Evolutionary conservation across 2,888 invertebrate species (phyloP), one percentile per base, ranked within the genome.

Genomic region (Trichopria drosophilae): DNA sequence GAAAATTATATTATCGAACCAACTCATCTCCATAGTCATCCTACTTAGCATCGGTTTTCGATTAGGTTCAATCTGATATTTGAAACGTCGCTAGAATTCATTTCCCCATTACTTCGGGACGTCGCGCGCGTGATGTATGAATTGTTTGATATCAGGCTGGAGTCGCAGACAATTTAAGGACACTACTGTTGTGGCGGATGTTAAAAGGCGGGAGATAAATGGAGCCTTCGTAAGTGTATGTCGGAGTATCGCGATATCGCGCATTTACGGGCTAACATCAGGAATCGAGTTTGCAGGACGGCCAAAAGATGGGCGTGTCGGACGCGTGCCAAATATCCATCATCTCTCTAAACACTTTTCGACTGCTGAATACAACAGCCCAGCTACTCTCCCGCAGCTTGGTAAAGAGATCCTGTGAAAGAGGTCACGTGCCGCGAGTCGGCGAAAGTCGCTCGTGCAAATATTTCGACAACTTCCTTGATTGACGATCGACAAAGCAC

Each of bases 51-150:
- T 45, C 42, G 44, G 23, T 28, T 37, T 41, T 53, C 57, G 62
- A 60, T 66, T 63, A 62, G 29, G 46, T 42, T 18, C 12, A n/a
- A n/a, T 12, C 22, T 50, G 63, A 66, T 65, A 62, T 60, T 50
- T 61, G 65, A 67, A 65, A 55, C 54, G 37, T 61, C 61, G 64
- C 62, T 68, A 68, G 67, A 72, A 75, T 74, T 73, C 75, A 75
- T 75, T 75, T 75, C 75, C 75, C 73, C 72, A 75, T 75, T 75
- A 75, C 73, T 73, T 66, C 74, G 60, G 68, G 49, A 67, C 69
- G 75, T 74, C 74, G 66, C 59, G 55, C 64, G 53, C 57, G 68
- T 73, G 75, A 75, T 72, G 65, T 73, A 75, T 75, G 75, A 74
- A 74, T 73, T 73, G 72, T 71, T 73, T 69, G 69, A 69, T 70